Conservation (phyloP, 1,140 invertebrate genomes). For the Drosophila gunungcola region DNA sequence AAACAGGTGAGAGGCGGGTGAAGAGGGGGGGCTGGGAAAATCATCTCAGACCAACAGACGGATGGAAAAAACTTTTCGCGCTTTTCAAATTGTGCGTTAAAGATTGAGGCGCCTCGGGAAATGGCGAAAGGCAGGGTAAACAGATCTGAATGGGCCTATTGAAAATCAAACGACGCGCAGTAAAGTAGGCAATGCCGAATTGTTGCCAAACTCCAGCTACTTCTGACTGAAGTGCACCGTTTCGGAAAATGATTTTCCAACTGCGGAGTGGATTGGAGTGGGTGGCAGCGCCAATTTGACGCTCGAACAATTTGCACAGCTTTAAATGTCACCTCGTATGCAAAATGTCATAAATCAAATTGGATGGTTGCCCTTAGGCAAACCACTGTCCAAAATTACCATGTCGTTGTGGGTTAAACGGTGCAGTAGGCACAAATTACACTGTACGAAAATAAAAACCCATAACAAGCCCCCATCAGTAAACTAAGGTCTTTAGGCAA, state of each 20-base stretch:
- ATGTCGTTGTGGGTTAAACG: conserved; percentile 19
- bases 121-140: background rate
- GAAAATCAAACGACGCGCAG: conserved; percentile 72
- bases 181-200: conserved; percentile 68
- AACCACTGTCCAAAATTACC: conserved; percentile 1
- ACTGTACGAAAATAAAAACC: background rate
- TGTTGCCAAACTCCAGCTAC: conserved; percentile 26
- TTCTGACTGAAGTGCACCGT: conserved; percentile 45
- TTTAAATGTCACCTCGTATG: conserved; percentile 79
- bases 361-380: conserved; percentile 14
- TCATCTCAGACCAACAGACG: conserved; percentile 29
- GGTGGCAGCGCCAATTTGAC: conserved; percentile 77
- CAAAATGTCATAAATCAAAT: conserved; percentile 82
- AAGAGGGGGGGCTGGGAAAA: background rate
- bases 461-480: no score
- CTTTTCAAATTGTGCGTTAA: conserved; percentile 79
- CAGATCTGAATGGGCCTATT: conserved; percentile 60
- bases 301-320: conserved; percentile 81
- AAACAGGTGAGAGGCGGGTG: conserved; percentile 9
- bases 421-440: background rate
- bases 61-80: conserved; percentile 54
- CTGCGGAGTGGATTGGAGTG: background rate
- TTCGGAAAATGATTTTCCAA: conserved; percentile 59
- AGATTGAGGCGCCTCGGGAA: conserved; percentile 57
- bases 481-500: background rate